Evolutionary conservation across 2,888 invertebrate species (phyloP).

Genomic region (Drymonia ruficornis): DNA sequence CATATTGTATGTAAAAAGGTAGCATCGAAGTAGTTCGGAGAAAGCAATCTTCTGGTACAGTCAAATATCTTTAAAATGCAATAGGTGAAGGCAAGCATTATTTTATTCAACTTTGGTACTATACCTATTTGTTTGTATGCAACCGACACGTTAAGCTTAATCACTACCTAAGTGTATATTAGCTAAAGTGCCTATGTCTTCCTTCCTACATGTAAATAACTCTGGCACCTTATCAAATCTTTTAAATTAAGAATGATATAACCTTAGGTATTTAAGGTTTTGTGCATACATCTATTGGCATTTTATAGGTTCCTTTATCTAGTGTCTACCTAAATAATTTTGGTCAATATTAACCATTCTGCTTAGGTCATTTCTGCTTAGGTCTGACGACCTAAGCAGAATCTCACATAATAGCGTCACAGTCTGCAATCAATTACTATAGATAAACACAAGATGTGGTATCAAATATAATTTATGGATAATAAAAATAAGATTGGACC

Average conservation of each 20-base stretch:
- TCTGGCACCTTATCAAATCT: not conserved
- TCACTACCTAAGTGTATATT: not conserved
- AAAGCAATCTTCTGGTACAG: too few species aligned
- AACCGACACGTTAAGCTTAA: not conserved
- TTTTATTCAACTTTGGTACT: not conserved
- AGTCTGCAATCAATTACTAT: conserved; percentile 40
- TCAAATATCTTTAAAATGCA: not conserved
- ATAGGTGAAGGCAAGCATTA: not conserved
- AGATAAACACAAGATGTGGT: conserved; percentile 32
- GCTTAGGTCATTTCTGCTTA: too few species aligned
- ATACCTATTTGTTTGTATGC: not conserved
- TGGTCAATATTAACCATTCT: conserved; percentile 5
- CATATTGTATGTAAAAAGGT: too few species aligned
- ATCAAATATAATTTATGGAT: conserved; percentile 49
- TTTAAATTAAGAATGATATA: not conserved
- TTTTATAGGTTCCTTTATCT: too few species aligned
- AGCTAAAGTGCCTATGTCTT: not conserved
- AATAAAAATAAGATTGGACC: conserved; percentile 58
- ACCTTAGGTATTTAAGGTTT: too few species aligned
- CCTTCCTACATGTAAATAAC: not conserved
- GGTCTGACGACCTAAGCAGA: conserved; percentile 24
- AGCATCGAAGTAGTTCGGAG: too few species aligned
- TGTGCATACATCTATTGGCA: not conserved
- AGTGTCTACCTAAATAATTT: not conserved
- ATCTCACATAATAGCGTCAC: conserved; percentile 26